Evolutionary conservation across 53 echinoderm and acorn worm genomes (phyloP).

Genomic region (Luidia sarsii): DNA sequence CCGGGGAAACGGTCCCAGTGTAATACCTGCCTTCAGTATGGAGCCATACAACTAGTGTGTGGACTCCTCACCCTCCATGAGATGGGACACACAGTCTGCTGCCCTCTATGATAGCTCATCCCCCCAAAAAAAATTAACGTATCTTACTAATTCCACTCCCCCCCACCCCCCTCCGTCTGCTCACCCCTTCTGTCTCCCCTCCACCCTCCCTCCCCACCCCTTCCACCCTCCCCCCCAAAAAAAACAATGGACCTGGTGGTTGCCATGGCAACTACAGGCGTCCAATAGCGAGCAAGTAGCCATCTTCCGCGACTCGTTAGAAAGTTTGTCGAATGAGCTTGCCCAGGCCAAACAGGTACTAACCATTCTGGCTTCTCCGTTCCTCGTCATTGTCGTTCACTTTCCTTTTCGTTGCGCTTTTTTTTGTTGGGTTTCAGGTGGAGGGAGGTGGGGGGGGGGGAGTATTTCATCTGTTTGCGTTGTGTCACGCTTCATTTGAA

Average conservation of each 20-base stretch:
- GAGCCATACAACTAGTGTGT: too few species aligned
- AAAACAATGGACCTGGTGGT: too few species aligned
- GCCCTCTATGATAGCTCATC: background rate
- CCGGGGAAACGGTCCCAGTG: too few species aligned
- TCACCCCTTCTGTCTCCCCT: background rate
- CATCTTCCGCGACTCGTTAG: slow-evolving; percentile 63
- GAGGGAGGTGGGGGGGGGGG: too few species aligned
- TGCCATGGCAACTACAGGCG: slow-evolving; percentile 38
- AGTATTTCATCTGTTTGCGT: too few species aligned
- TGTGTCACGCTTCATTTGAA: too few species aligned
- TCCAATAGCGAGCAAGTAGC: slow-evolving; percentile 66
- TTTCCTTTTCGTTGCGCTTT: too few species aligned
- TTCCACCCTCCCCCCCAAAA: background rate
- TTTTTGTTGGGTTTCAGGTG: background rate
- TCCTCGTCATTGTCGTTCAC: too few species aligned
- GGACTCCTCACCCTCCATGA: too few species aligned
- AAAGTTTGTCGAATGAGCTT: slow-evolving; percentile 58
- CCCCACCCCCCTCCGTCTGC: background rate
- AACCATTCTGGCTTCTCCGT: too few species aligned
- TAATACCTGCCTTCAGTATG: too few species aligned
- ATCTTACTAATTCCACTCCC: slow-evolving; percentile 19
- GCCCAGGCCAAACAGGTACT: slow-evolving; percentile 69
- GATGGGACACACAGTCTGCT: background rate
- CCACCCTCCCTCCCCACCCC: background rate
- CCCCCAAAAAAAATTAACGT: background rate